Base-by-base conservation (phyloP, 2,888 invertebrate genomes). In the Drosophila putrida region DNA sequence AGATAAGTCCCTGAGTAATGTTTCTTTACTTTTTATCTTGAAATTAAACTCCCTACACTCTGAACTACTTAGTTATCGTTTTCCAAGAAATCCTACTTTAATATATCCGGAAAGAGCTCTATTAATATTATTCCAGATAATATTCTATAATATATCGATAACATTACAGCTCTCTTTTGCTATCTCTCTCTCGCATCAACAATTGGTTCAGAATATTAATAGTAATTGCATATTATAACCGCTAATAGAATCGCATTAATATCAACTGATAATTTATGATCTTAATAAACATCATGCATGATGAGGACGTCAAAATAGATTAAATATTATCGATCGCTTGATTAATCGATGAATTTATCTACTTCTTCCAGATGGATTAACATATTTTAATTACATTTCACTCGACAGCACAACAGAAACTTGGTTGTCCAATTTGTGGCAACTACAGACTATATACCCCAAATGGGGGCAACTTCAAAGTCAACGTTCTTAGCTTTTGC, bases 301-400 rank as follows among this genome's bases (percentile, higher is more conserved):
- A 36, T n/a, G 11, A 15, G 50, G 49, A 41, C 41, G 36, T 46
- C 60, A 6, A 44, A 55, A 44, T 53, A 47, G 58, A 60, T 78
- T 74, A 53, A 44, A 43, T 36, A 10, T 36, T 44, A 78, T 70
- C 75, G 44, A 61, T 60, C n/a, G 51, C 46, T 28, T 61, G 75
- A 70, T 69, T 75, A 75, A 75, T 75, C 75, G 79, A 69, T 75
- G 61, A 38, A 60, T 69, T 67, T 55, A 60, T 51, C 57, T 27
- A 6, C n/a, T 50, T 69, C 63, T 59, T 79, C 53, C 46, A 47
- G 46, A 31, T 78, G 79, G 79, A 58, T 76, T 79, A 75, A 47
- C 75, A 76, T 70, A 76, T 62, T 78, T 78, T 78, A 79, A 76
- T 79, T 70, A 75, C 47, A 75, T 60, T 78, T 50, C 41, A 31